phyloP scores from a whole-genome alignment of 1,140 invertebrate genomes.

The Habropoda laboriosa region DNA sequence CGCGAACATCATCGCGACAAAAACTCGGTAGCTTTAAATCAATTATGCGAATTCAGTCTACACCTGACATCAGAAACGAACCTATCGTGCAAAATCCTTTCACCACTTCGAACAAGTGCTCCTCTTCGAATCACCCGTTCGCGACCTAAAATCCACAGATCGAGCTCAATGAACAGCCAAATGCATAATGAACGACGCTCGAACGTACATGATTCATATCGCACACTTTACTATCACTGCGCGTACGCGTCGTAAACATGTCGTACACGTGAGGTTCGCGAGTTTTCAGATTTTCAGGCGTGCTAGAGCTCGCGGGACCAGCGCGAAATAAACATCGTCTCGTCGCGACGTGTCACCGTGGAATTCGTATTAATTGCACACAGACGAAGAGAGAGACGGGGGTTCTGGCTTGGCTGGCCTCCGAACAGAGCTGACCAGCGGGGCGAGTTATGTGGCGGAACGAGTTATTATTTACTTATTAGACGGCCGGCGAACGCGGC shows the following conservation, averaged over 20 bases:
- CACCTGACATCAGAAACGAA: no score
- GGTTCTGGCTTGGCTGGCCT: neutral
- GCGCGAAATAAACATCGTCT: constrained; percentile 33
- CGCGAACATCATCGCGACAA: no score
- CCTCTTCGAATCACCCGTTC: no score
- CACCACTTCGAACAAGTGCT: no score
- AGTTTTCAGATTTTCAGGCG: neutral
- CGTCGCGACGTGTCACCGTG: constrained; percentile 19
- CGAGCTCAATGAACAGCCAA: no score
- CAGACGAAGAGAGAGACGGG: neutral
- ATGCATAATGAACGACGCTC: no score
- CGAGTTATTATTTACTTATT: constrained; percentile 73
- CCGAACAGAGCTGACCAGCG: constrained; percentile 22
- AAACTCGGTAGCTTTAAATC: no score
- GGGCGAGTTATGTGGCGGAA: constrained; percentile 65
- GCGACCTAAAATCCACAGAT: no score
- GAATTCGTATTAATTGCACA: constrained; percentile 65
- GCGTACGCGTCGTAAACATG: neutral
- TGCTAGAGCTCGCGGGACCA: no score
- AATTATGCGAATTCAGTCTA: no score
- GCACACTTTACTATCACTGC: neutral
- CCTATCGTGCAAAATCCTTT: no score
- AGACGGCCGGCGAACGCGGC: constrained; percentile 52
- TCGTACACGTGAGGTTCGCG: neutral
- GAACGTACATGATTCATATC: no score